phyloP scores from a whole-genome alignment of 2,888 invertebrate species.

The Serripes groenlandicus region DNA sequence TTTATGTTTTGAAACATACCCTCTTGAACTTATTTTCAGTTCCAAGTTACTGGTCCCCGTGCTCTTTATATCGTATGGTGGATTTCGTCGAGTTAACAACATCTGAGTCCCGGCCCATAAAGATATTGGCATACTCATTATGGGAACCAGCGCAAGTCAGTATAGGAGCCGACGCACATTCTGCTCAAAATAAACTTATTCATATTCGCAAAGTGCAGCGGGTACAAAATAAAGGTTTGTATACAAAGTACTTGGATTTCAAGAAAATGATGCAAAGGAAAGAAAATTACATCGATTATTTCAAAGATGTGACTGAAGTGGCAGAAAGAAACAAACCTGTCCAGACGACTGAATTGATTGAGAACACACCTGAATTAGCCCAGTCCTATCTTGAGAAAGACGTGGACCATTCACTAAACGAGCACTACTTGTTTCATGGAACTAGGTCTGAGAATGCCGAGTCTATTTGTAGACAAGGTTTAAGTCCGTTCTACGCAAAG shows the following conservation, averaged over 20 bases:
- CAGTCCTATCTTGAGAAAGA: neutral
- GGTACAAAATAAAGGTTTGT: neutral
- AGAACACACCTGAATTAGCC: neutral
- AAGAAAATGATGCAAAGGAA: neutral
- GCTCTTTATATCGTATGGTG: neutral
- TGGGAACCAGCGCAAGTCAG: neutral
- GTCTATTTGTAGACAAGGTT: neutral
- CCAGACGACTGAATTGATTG: neutral
- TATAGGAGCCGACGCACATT: neutral
- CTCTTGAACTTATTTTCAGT: no score
- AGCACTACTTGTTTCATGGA: neutral
- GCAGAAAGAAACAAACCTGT: neutral
- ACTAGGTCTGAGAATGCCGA: neutral
- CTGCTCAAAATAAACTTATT: neutral
- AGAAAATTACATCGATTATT: slow-evolving; percentile 3
- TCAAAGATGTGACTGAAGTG: neutral
- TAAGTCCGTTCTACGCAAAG: neutral
- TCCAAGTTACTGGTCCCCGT: neutral
- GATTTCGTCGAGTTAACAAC: neutral
- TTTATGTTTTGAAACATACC: no score
- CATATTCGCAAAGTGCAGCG: neutral
- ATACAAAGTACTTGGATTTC: neutral
- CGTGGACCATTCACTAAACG: neutral
- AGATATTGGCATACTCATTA: neutral
- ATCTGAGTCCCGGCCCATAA: neutral